These are phyloP conservation scores for Ctenosaura bakeri DNA, from an alignment of 2,797 vertebrate species.

Conservation along the genomic window DNA sequence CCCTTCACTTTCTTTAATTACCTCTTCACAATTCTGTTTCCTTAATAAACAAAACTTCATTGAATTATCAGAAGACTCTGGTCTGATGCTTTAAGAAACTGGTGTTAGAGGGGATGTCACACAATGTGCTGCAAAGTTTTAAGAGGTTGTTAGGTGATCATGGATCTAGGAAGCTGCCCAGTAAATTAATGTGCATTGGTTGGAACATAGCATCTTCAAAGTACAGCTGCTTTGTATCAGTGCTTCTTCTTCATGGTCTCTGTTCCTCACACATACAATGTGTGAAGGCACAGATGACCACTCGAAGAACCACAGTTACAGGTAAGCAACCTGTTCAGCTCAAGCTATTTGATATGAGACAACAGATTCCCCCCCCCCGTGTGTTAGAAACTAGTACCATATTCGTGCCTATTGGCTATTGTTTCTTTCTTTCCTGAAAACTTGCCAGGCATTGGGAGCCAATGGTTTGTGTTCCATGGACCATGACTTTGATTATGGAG, in stretches of 20 bases:
- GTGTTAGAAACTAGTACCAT: too few species aligned
- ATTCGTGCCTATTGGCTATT: too few species aligned
- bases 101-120: neutral
- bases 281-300: too few species aligned
- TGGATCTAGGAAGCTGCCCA: neutral
- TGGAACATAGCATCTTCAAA: neutral
- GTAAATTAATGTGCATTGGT: neutral
- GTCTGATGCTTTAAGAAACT: fast-evolving
- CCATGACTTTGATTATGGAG: too few species aligned
- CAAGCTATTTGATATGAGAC: neutral
- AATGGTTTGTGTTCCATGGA: too few species aligned
- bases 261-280: too few species aligned
- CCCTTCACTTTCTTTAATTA: neutral
- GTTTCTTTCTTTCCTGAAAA: too few species aligned
- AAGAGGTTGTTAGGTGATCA: neutral
- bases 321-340: too few species aligned
- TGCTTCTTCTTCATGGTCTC: too few species aligned
- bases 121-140: neutral
- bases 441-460: too few species aligned
- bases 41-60: neutral
- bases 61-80: neutral
- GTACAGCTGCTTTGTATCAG: neutral
- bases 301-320: too few species aligned
- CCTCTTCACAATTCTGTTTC: neutral
- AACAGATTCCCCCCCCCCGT: too few species aligned